phyloP scores from a whole-genome alignment of 2,113 vertebrate genomes.

The Synchiropus splendidus region DNA sequence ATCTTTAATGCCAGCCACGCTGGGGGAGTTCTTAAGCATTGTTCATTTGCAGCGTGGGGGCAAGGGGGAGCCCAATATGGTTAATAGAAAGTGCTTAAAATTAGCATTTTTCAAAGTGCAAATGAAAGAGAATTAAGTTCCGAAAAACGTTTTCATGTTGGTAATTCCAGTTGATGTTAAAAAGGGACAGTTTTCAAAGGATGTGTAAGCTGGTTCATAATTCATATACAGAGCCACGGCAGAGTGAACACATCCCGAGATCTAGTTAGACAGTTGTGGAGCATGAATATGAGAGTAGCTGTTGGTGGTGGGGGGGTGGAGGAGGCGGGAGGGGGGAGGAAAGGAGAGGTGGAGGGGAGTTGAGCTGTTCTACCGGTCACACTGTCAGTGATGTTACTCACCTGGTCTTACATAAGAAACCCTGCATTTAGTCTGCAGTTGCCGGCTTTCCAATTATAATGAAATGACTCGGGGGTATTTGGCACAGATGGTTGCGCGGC shows the following conservation, averaged over 20 bases:
- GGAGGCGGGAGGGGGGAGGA: background rate
- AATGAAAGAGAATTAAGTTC: too few species aligned
- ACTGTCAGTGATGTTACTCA: constrained; percentile 15
- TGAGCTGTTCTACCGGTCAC: constrained; percentile 16
- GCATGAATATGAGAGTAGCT: constrained; percentile 44
- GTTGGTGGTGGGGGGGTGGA: constrained; percentile 2
- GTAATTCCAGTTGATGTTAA: too few species aligned
- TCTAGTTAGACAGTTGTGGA: constrained; percentile 45
- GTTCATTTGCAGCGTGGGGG: too few species aligned
- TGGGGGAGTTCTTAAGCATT: too few species aligned
- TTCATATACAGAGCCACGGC: constrained; percentile 38
- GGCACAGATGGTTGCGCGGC: too few species aligned
- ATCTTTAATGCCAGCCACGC: too few species aligned
- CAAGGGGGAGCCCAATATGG: too few species aligned
- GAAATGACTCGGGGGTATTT: too few species aligned
- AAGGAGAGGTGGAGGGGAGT: background rate
- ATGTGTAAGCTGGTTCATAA: constrained; percentile 40
- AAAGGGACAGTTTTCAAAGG: constrained; percentile 20
- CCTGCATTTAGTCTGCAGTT: background rate
- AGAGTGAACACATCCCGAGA: constrained; percentile 45
- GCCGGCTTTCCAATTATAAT: too few species aligned
- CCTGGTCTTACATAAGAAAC: constrained; percentile 9
- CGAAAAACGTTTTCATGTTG: too few species aligned
- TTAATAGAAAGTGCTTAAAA: too few species aligned
- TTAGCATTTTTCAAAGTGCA: too few species aligned